Conservation (phyloP, 1,140 invertebrate genomes). For the Hyphantria cunea region DNA sequence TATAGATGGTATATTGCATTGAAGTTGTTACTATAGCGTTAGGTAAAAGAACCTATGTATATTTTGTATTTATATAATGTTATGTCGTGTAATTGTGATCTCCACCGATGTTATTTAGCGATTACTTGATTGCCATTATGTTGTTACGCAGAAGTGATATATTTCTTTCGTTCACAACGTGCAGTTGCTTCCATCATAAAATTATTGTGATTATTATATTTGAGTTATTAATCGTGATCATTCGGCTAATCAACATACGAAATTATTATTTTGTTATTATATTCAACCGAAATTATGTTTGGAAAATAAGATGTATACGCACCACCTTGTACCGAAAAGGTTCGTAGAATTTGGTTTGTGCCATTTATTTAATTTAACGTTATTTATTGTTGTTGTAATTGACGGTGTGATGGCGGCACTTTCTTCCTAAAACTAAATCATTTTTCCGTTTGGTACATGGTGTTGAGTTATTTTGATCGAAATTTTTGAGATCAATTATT, state of each 20-base stretch:
- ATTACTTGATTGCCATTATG: conserved; percentile 78
- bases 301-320: conserved; percentile 46
- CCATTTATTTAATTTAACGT: conserved; percentile 79
- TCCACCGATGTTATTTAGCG: conserved; percentile 81
- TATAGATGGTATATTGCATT: conserved; percentile 77
- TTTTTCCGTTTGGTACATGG: conserved; percentile 72
- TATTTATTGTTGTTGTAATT: conserved; percentile 69
- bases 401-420: conserved; percentile 57
- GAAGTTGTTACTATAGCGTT: conserved; percentile 70
- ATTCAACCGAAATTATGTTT: conserved; percentile 60
- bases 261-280: conserved; percentile 68
- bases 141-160: conserved; percentile 66
- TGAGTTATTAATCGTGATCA: conserved; percentile 66
- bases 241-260: conserved; percentile 55
- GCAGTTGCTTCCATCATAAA: conserved; percentile 76
- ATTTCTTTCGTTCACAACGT: conserved; percentile 60
- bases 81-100: conserved; percentile 80
- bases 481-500: conserved; percentile 55
- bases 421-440: conserved; percentile 69
- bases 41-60: conserved; percentile 73
- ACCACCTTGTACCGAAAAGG: conserved; percentile 73
- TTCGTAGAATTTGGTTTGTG: conserved; percentile 74
- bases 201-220: conserved; percentile 67
- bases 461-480: conserved; percentile 66
- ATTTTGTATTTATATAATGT: conserved; percentile 80